Evolutionary conservation across 35 echinoderm and acorn worm genomes (phyloP).

Genomic region (Lytechinus pictus): DNA sequence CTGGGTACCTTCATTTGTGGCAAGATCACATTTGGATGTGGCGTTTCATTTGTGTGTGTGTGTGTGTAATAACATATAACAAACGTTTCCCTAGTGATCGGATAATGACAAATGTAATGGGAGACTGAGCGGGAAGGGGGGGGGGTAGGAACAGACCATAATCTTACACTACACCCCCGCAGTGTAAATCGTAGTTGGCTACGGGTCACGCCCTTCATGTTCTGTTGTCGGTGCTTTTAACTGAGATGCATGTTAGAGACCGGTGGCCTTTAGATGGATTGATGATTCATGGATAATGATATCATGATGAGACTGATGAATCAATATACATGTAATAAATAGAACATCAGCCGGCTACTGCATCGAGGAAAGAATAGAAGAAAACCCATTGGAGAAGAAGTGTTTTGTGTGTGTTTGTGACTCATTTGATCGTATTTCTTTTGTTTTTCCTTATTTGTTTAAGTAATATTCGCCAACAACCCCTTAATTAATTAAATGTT

Average conservation of each 20-base stretch:
- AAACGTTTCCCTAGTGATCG: too few relatives aligned
- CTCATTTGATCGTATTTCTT: too few relatives aligned
- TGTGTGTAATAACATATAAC: too few relatives aligned
- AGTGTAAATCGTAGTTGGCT: not conserved
- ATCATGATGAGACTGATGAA: not conserved
- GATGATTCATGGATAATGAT: slow-evolving; percentile 2
- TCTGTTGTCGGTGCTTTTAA: not conserved
- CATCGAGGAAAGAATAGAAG: not conserved
- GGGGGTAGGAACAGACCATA: not conserved
- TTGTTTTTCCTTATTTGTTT: too few relatives aligned
- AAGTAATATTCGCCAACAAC: too few relatives aligned
- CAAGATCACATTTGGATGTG: too few relatives aligned
- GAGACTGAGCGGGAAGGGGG: not conserved
- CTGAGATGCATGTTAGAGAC: not conserved
- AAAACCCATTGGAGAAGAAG: too few relatives aligned
- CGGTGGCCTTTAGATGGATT: not conserved
- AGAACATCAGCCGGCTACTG: not conserved
- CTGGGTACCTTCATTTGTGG: too few relatives aligned
- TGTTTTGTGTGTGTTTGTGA: too few relatives aligned
- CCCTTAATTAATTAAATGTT: too few relatives aligned
- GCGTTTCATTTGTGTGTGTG: too few relatives aligned
- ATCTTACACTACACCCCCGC: too few relatives aligned
- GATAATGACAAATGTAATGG: not conserved
- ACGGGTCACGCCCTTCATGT: not conserved
- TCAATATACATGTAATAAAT: not conserved